phyloP scores from a whole-genome alignment of 1,140 invertebrate genomes.

The Drosophila tropicalis region DNA sequence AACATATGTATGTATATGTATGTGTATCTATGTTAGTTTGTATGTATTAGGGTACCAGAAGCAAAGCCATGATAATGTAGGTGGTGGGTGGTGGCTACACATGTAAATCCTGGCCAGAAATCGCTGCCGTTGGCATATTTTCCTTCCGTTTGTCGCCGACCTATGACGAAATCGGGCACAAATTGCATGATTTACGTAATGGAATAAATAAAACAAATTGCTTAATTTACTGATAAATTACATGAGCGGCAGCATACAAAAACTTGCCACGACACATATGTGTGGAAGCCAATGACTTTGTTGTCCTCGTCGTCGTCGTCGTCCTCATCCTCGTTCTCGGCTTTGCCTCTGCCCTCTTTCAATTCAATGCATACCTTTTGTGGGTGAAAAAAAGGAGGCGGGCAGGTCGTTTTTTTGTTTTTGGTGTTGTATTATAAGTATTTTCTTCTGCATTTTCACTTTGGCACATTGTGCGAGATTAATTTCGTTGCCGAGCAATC shows the following conservation, averaged over 20 bases:
- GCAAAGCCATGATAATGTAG: background rate
- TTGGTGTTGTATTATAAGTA: slow-evolving; percentile 9
- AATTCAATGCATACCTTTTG: slow-evolving; percentile 7
- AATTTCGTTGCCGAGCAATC: slow-evolving; percentile 60
- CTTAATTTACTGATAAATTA: slow-evolving; percentile 83
- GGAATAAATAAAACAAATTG: slow-evolving; percentile 83
- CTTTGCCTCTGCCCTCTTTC: background rate
- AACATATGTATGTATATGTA: background rate
- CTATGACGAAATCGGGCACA: slow-evolving; percentile 77
- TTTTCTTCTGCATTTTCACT: slow-evolving; percentile 63
- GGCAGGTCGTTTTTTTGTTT: slow-evolving; percentile 11
- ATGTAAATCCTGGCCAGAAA: slow-evolving; percentile 78
- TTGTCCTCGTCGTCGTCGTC: no score
- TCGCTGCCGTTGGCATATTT: slow-evolving; percentile 66
- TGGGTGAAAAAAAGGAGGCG: no score
- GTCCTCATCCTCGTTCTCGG: no score
- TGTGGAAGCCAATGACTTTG: no score
- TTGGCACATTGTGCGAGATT: slow-evolving; percentile 76
- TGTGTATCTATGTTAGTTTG: no score
- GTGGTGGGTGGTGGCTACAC: slow-evolving; percentile 3
- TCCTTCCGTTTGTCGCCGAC: slow-evolving; percentile 26
- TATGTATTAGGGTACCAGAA: background rate
- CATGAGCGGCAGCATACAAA: slow-evolving; percentile 64
- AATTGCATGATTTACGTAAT: slow-evolving; percentile 83
- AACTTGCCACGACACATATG: slow-evolving; percentile 41